A percentile compares a stretch with the other conserved stretches of the same genome.
These are phyloP conservation scores for Hippocampus guttulatus DNA, from an alignment of 2,113 vertebrate genomes.

Conservation along the genomic window DNA sequence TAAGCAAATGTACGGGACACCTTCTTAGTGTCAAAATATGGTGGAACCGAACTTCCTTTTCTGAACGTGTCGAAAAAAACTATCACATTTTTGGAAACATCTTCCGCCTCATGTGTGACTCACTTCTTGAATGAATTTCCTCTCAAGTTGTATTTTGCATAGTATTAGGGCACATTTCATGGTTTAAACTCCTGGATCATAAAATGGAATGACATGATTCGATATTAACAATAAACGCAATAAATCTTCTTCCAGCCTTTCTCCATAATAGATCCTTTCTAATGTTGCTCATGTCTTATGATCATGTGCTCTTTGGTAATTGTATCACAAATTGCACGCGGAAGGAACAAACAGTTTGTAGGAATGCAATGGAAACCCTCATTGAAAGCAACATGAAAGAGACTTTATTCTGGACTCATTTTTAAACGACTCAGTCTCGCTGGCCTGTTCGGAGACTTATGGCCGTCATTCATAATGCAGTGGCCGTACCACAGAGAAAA, in stretches of 20 bases:
- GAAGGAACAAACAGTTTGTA: neutral
- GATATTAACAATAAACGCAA: neutral
- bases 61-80: neutral
- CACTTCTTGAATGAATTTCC: neutral
- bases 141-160: neutral
- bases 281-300: neutral
- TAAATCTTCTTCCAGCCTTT: neutral
- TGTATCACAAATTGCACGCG: neutral
- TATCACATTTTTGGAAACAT: neutral
- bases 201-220: neutral
- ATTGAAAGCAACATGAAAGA: neutral
- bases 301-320: neutral
- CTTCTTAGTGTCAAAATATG: neutral
- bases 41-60: neutral
- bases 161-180: too few relatives aligned
- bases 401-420: neutral
- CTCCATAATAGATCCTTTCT: neutral
- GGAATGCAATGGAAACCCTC: neutral
- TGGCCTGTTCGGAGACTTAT: constrained; percentile 48
- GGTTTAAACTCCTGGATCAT: neutral
- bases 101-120: neutral
- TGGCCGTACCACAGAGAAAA: constrained; percentile 5
- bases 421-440: constrained; percentile 38
- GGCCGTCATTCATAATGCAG: constrained; percentile 65
- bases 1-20: constrained; percentile 1